These are phyloP conservation scores for Pandemis corylana DNA, from an alignment of 2,888 invertebrate species.

Conservation along the genomic window DNA sequence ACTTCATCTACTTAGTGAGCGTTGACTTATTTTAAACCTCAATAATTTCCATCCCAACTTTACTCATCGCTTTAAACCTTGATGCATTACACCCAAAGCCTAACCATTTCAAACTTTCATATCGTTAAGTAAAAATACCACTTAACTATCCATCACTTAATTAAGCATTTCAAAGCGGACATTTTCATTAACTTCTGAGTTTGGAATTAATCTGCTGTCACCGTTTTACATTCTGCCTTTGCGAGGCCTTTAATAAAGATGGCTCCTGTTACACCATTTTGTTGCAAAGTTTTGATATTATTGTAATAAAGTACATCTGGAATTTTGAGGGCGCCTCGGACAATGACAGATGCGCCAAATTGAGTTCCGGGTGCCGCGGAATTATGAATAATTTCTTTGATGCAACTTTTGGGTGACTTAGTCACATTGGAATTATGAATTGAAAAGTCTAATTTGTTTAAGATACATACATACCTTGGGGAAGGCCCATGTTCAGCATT, in stretches of 20 bases:
- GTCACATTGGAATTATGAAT: not conserved
- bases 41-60: not conserved
- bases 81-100: not conserved
- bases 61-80: not conserved
- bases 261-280: constrained; percentile 33
- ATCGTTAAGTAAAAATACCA: not conserved
- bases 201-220: constrained; percentile 40
- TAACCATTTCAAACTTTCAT: constrained; percentile 4
- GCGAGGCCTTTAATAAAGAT: constrained; percentile 39
- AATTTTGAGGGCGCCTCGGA: constrained; percentile 2
- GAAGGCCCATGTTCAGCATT: too few species aligned
- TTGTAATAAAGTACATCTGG: constrained; percentile 23
- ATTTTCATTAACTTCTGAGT: constrained; percentile 38
- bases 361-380: not conserved
- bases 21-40: not conserved
- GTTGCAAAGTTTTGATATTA: constrained; percentile 34
- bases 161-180: constrained; percentile 34
- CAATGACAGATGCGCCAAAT: not conserved
- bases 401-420: not conserved
- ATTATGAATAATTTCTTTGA: not conserved
- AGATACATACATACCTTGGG: not conserved
- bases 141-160: constrained; percentile 34
- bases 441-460: not conserved
- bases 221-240: constrained; percentile 36
- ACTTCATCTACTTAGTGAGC: too few species aligned